A percentile compares a stretch with the other conserved stretches of the same genome.
phyloP scores from a whole-genome alignment of 2,797 vertebrate genomes.

The Botia kubotai region DNA sequence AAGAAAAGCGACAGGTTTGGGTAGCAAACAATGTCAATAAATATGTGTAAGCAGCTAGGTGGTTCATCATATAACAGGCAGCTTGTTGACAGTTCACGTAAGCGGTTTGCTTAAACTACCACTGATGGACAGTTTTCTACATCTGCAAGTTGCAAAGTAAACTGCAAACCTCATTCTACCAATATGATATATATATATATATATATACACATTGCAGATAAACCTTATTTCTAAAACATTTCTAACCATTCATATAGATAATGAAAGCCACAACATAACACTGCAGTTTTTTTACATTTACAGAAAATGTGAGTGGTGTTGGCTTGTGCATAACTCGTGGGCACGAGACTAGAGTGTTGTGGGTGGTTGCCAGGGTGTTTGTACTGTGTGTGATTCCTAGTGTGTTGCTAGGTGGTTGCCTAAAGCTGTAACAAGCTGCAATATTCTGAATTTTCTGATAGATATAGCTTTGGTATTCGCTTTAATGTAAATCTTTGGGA shows the following conservation, averaged over 20 bases:
- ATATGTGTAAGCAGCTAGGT: background rate
- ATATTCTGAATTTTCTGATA: too few species aligned
- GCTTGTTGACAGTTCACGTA: background rate
- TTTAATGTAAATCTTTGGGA: too few species aligned
- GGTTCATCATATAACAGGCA: background rate
- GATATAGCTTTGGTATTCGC: too few species aligned
- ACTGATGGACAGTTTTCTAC: background rate
- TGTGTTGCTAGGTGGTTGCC: too few species aligned
- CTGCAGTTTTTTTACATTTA: too few species aligned
- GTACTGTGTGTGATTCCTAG: too few species aligned
- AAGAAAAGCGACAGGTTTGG: slow-evolving; percentile 15
- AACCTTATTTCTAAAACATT: too few species aligned
- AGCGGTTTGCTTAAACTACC: background rate
- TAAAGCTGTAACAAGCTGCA: too few species aligned
- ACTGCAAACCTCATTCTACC: background rate
- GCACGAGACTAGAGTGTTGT: background rate
- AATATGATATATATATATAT: too few species aligned
- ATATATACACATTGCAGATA: background rate
- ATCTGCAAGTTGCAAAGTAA: background rate
- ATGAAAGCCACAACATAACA: too few species aligned
- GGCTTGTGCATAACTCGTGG: background rate
- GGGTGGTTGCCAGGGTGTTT: background rate
- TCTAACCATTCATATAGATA: too few species aligned
- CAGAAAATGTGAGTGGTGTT: too few species aligned
- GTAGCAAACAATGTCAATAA: background rate